phyloP scores from a whole-genome alignment of 2,113 vertebrate species.

The Oncorhynchus nerka region DNA sequence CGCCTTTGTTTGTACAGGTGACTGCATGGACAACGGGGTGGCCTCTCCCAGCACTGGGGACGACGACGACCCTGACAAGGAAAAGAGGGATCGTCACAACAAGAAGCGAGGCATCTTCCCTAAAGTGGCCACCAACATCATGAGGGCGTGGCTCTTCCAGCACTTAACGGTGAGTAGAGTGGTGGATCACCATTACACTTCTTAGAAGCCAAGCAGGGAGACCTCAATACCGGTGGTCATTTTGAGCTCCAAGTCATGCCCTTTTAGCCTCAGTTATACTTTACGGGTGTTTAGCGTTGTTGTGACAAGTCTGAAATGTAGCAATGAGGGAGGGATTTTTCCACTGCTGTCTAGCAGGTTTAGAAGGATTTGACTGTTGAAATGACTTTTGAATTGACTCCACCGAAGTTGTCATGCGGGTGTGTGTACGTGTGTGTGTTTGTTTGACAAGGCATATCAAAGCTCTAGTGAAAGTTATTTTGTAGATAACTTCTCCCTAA shows the following conservation, averaged over 20 bases:
- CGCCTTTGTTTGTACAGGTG: slow-evolving; percentile 73
- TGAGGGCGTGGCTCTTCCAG: slow-evolving; percentile 98
- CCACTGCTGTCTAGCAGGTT: neutral
- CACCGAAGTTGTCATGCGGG: neutral
- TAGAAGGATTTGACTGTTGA: neutral
- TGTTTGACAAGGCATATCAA: slow-evolving; percentile 1
- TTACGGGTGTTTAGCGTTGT: neutral
- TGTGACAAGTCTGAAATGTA: neutral
- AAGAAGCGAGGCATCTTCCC: slow-evolving; percentile 98
- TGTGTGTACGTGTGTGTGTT: neutral
- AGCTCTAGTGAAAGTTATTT: neutral
- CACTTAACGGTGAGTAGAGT: slow-evolving; percentile 89
- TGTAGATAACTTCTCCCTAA: neutral
- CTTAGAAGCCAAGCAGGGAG: neutral
- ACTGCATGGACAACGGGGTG: slow-evolving; percentile 90
- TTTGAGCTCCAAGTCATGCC: neutral
- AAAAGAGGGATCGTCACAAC: slow-evolving; percentile 83
- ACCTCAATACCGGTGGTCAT: neutral
- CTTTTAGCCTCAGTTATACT: neutral
- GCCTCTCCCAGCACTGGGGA: slow-evolving; percentile 93
- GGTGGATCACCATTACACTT: slow-evolving; percentile 22
- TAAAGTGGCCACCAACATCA: slow-evolving; percentile 98
- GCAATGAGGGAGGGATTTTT: neutral
- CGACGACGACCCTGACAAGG: slow-evolving; percentile 92
- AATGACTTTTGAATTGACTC: neutral